Evolutionary conservation across 1,140 invertebrate genomes (phyloP).

Genomic region (Hypsibius dujardini): DNA sequence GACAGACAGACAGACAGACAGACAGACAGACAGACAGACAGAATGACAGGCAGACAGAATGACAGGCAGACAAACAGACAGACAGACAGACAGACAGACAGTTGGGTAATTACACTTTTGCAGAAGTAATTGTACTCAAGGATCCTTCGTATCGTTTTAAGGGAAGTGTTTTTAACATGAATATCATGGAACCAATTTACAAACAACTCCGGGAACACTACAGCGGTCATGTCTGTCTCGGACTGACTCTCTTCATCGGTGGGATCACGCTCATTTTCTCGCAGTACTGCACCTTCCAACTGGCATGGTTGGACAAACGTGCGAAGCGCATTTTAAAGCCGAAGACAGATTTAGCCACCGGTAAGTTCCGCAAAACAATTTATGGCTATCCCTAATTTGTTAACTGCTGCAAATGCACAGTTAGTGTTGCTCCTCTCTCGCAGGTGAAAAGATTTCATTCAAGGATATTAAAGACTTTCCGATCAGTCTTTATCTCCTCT

Average conservation of each 20-base stretch:
- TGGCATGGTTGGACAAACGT: slow-evolving; percentile 67
- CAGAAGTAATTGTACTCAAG: slow-evolving; percentile 13
- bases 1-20: too few relatives aligned
- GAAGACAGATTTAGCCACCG: slow-evolving; percentile 33
- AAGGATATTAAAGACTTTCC: slow-evolving; percentile 69
- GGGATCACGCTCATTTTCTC: slow-evolving; percentile 55
- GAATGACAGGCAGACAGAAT: too few relatives aligned
- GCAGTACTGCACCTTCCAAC: slow-evolving; percentile 55
- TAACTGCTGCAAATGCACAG: slow-evolving; percentile 17
- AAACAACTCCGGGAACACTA: slow-evolving; percentile 49
- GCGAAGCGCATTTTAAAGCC: slow-evolving; percentile 56
- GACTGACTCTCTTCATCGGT: slow-evolving; percentile 67
- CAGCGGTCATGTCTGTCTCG: slow-evolving; percentile 51
- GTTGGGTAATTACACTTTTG: too few relatives aligned
- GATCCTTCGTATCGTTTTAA: slow-evolving; percentile 25
- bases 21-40: too few relatives aligned
- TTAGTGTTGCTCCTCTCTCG: slow-evolving; percentile 19
- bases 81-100: too few relatives aligned
- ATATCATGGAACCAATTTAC: slow-evolving; percentile 73
- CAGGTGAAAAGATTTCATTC: slow-evolving; percentile 53
- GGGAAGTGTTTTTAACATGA: slow-evolving; percentile 84
- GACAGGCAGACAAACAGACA: too few relatives aligned
- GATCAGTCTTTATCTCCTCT: slow-evolving; percentile 67
- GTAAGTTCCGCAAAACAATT: slow-evolving; percentile 19
- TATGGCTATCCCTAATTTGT: neutral